Evolutionary conservation across 2,888 invertebrate genomes (phyloP).

Genomic region (Nysson spinosus): DNA sequence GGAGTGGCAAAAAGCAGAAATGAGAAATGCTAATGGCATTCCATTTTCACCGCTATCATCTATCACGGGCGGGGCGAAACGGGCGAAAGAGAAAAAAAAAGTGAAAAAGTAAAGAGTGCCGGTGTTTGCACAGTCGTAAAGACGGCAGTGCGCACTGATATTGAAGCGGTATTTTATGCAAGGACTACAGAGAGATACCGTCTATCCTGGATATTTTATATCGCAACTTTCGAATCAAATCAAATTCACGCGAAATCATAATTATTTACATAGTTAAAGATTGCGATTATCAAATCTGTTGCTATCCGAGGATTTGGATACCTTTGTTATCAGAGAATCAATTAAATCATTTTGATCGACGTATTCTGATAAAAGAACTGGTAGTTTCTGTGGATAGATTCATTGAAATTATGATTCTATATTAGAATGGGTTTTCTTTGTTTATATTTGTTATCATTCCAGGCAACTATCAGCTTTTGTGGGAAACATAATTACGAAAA

Average conservation of each 20-base stretch:
- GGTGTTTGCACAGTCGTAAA: conserved; percentile 53
- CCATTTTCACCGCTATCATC: conserved; percentile 64
- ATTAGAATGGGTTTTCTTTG: too few relatives aligned
- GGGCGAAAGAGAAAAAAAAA: neutral
- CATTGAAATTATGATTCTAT: too few relatives aligned
- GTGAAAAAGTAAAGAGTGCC: neutral
- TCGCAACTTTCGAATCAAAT: conserved; percentile 41
- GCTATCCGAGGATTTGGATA: too few relatives aligned
- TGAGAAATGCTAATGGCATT: conserved; percentile 65
- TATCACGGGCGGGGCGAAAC: conserved; percentile 43
- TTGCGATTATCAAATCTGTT: too few relatives aligned
- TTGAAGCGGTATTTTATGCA: conserved; percentile 54
- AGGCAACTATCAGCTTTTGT: too few relatives aligned
- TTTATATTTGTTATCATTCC: too few relatives aligned
- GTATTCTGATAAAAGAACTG: too few relatives aligned
- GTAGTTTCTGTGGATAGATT: too few relatives aligned
- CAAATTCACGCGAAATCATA: conserved; percentile 31
- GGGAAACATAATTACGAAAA: too few relatives aligned
- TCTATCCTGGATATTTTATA: conserved; percentile 59
- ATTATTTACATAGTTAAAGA: too few relatives aligned
- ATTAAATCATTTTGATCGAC: too few relatives aligned
- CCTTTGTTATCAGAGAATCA: too few relatives aligned
- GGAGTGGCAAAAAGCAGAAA: conserved; percentile 59
- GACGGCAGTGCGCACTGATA: conserved; percentile 32
- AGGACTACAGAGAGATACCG: conserved; percentile 51